Conservation (phyloP, 2,888 invertebrate genomes). For the Synergus gifuensis region DNA sequence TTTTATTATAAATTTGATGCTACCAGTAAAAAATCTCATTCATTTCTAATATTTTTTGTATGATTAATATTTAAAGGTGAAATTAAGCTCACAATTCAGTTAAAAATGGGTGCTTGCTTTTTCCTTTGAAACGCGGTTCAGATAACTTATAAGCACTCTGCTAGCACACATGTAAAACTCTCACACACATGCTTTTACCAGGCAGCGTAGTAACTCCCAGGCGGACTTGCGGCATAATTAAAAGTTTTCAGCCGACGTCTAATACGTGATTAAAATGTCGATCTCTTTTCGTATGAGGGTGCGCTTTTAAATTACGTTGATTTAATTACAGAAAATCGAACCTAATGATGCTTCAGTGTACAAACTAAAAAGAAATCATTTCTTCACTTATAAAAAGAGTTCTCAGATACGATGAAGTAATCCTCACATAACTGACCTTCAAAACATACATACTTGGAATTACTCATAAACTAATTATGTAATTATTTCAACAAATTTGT, state of each 20-base stretch:
- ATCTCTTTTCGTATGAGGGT: slow-evolving; percentile 34
- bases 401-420: slow-evolving; percentile 8
- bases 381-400: slow-evolving; percentile 14
- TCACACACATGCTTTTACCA: slow-evolving; percentile 21
- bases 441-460: background rate
- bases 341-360: slow-evolving; percentile 38
- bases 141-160: slow-evolving; percentile 4
- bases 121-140: slow-evolving; percentile 18
- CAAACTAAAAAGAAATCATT: background rate
- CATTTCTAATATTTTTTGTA: background rate
- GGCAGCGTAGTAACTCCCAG: slow-evolving; percentile 11
- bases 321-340: slow-evolving; percentile 40
- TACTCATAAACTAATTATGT: slow-evolving; percentile 14
- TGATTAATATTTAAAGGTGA: slow-evolving; percentile 2
- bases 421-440: background rate
- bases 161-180: slow-evolving; percentile 8
- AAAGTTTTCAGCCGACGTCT: slow-evolving; percentile 43
- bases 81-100: slow-evolving; percentile 20
- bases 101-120: slow-evolving; percentile 2
- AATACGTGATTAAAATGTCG: slow-evolving; percentile 43
- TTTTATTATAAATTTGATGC: too few species aligned
- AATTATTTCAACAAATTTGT: background rate
- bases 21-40: background rate
- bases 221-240: slow-evolving; percentile 40
- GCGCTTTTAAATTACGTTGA: slow-evolving; percentile 28